Conservation (phyloP, 2,113 vertebrate species). For the Poeciliopsis occidentalis region DNA sequence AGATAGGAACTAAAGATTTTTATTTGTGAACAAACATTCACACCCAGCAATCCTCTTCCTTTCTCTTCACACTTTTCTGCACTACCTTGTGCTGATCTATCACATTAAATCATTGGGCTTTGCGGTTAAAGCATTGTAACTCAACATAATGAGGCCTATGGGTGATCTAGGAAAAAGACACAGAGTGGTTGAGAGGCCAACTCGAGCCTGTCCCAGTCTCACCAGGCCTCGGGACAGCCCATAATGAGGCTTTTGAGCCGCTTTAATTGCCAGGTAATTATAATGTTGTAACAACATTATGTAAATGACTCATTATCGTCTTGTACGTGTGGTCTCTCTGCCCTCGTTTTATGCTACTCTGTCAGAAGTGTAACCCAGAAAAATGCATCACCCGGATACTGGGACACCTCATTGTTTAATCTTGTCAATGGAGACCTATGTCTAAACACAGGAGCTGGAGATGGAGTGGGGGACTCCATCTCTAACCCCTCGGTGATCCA, state of each 20-base stretch:
- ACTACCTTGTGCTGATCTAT: not conserved
- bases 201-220: too few relatives aligned
- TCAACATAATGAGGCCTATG: too few relatives aligned
- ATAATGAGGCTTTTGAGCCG: too few relatives aligned
- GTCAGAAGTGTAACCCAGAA: constrained; percentile 60
- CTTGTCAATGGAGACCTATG: constrained; percentile 60
- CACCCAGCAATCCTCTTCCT: not conserved
- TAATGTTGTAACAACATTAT: constrained; percentile 74
- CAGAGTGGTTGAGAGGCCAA: too few relatives aligned
- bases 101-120: not conserved
- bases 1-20: not conserved
- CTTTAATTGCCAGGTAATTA: constrained; percentile 79
- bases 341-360: constrained; percentile 62
- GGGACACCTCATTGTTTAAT: constrained; percentile 56
- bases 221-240: too few relatives aligned
- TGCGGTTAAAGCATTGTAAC: not conserved
- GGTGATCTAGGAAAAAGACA: too few relatives aligned
- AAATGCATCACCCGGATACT: constrained; percentile 27
- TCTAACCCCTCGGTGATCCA: constrained; percentile 68
- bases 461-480: constrained; percentile 66
- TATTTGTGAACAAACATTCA: not conserved
- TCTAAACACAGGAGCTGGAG: constrained; percentile 56
- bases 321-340: constrained; percentile 58
- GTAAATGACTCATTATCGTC: constrained; percentile 74
- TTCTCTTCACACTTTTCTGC: not conserved